Percentiles rank a stretch among this genome's conserved stretches.
phyloP scores from a whole-genome alignment of 2,113 vertebrate genomes.

The Alethe diademata region DNA sequence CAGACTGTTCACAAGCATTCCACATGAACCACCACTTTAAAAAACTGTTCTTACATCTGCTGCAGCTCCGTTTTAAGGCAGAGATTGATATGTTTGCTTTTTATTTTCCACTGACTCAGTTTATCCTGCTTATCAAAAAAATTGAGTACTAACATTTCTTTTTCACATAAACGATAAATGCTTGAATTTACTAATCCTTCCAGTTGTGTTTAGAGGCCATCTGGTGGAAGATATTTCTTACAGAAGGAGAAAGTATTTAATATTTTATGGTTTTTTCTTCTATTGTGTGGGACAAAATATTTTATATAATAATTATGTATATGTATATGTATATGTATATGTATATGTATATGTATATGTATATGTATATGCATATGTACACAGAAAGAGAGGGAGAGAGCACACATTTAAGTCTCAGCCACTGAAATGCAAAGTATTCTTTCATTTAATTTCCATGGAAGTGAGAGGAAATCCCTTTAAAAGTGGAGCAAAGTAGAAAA shows the following conservation, averaged over 20 bases:
- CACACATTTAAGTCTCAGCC: neutral
- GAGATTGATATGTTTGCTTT: neutral
- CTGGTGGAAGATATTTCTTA: neutral
- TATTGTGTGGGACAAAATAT: neutral
- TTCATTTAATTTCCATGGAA: neutral
- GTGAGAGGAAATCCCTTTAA: neutral
- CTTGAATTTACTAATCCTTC: neutral
- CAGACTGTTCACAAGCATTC: neutral
- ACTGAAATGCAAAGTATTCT: neutral
- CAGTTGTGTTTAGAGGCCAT: conserved; percentile 19
- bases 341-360: neutral
- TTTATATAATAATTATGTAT: neutral
- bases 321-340: too few relatives aligned
- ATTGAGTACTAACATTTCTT: neutral
- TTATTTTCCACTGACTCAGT: neutral
- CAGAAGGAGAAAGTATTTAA: neutral
- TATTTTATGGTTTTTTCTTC: neutral
- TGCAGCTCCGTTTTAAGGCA: neutral
- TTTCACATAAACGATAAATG: neutral
- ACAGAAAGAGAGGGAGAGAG: too few relatives aligned
- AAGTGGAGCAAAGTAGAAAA: neutral
- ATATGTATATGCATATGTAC: too few relatives aligned
- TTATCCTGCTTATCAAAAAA: neutral
- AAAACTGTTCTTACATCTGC: neutral
- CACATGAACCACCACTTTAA: neutral